Base-by-base conservation (phyloP, 2,888 invertebrate species). In the Brachypalpus laphriformis region DNA sequence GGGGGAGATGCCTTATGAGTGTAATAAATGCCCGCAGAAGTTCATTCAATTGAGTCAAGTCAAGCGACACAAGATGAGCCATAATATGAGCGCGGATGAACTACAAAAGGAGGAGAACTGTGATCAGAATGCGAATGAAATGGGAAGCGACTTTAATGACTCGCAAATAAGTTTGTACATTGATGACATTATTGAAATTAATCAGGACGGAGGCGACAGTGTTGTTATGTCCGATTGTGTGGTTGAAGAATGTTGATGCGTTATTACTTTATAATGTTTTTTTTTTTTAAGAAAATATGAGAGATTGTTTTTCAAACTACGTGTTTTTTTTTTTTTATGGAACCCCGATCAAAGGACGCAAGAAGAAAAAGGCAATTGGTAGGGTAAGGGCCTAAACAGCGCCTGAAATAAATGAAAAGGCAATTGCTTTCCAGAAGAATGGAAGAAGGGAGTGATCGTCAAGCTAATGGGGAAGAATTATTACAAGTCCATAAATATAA, bases 1-100 rank as follows among this genome's bases (percentile, higher is more conserved):
- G 0, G 85, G 87, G 5, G 88, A 88, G 45, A 74, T 81, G 34
- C 87, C 88, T 0, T 88, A 88, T 25, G 76, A 80, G 54, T 88
- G 88, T 56, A 82, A 87, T n/a, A 66, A 68, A 6, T 88, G 88
- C 18, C 85, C 85, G 5, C 66, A 86, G 31, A 86, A 87, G 37
- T 88, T 88, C 51, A 68, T 63, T 7, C 82, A 77, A 45, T 56
- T 87, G 14, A 49, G 42, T 9, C 85, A 87, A 71, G 72, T 88
- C 5, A 87, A 87, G 5, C 75, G 87, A 9, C 88, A 88, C 9
- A 72, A 80, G n/a, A 9, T 47, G 25, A 61, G 47, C 4, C 85
- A 85, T 14, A n/a, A 85, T 14, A n/a, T 28, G 3, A 14, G 20
- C 2, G 57, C 45, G 9, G 54, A 31, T 6, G 31, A 11, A 40